A percentile compares a stretch with the other conserved stretches of the same genome.
Evolutionary conservation across 2,888 invertebrate genomes (phyloP).

Genomic region (Eupeodes luniger): DNA sequence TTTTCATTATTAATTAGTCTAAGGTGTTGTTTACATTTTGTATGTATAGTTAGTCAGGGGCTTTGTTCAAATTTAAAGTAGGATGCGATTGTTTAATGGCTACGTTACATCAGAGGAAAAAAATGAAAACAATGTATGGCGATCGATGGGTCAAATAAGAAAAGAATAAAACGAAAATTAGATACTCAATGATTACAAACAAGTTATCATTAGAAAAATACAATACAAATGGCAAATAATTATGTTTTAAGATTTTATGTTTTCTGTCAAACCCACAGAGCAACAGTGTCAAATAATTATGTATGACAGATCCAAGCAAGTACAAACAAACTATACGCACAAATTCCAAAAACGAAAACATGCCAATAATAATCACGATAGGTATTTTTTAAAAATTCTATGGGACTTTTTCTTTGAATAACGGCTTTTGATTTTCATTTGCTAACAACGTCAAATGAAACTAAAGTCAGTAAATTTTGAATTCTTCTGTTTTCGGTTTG

Average conservation of each 20-base stretch:
- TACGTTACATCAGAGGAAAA: conserved; percentile 41
- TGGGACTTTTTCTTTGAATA: conserved; percentile 16
- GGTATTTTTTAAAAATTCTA: not conserved
- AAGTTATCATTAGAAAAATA: conserved; percentile 9
- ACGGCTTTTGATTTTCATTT: conserved; percentile 83
- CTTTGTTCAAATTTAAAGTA: conserved; percentile 14
- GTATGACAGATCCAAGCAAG: conserved; percentile 64
- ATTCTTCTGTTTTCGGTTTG: conserved; percentile 68
- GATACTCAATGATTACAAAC: conserved; percentile 5
- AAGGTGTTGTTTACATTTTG: conserved; percentile 20
- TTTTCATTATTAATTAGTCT: conserved; percentile 26
- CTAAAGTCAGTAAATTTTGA: conserved; percentile 80
- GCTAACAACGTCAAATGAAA: conserved; percentile 83
- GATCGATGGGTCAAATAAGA: conserved; percentile 69
- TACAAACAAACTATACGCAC: conserved; percentile 63
- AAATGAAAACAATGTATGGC: conserved; percentile 68
- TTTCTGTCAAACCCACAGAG: conserved; percentile 2
- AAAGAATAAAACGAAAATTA: conserved; percentile 19
- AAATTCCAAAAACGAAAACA: conserved; percentile 54
- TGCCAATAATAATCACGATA: conserved; percentile 37
- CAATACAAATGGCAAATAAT: conserved; percentile 66
- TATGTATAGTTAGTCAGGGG: not conserved
- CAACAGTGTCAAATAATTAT: conserved; percentile 24
- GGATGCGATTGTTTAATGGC: conserved; percentile 51
- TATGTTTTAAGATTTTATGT: conserved; percentile 31